These are phyloP conservation scores for Fopius arisanus DNA, from an alignment of 1,140 invertebrate species.

Conservation along the genomic window DNA sequence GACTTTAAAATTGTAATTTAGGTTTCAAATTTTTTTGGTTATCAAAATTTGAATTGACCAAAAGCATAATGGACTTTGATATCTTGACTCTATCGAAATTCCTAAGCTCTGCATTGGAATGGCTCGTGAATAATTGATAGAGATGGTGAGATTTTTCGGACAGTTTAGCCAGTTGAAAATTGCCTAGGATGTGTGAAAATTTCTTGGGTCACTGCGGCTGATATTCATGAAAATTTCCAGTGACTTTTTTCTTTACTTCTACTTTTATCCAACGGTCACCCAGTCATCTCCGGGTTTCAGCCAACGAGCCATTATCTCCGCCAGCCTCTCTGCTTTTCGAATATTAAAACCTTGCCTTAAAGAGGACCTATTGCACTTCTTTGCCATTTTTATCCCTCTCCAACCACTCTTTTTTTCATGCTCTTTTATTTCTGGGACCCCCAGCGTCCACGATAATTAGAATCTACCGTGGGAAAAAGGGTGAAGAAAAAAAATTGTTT, in stretches of 20 bases:
- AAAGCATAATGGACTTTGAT: too few species aligned
- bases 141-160: neutral
- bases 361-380: conserved; percentile 20
- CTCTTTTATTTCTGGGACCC: neutral
- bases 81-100: neutral
- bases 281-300: neutral
- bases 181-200: conserved; percentile 4
- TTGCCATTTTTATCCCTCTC: neutral
- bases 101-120: neutral
- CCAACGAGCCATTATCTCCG: conserved; percentile 21
- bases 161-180: neutral
- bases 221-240: conserved; percentile 22
- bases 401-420: neutral
- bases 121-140: neutral
- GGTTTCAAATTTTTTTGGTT: too few species aligned
- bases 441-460: conserved; percentile 10
- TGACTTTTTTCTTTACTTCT: neutral
- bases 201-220: conserved; percentile 31
- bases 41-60: too few species aligned
- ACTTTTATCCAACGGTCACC: neutral
- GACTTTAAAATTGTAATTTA: too few species aligned
- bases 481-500: neutral
- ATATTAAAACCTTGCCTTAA: conserved; percentile 27
- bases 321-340: conserved; percentile 19
- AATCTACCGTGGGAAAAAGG: conserved; percentile 3